These are phyloP conservation scores for Ceratina australensis DNA, from an alignment of 1,140 invertebrate genomes.

Conservation along the genomic window DNA sequence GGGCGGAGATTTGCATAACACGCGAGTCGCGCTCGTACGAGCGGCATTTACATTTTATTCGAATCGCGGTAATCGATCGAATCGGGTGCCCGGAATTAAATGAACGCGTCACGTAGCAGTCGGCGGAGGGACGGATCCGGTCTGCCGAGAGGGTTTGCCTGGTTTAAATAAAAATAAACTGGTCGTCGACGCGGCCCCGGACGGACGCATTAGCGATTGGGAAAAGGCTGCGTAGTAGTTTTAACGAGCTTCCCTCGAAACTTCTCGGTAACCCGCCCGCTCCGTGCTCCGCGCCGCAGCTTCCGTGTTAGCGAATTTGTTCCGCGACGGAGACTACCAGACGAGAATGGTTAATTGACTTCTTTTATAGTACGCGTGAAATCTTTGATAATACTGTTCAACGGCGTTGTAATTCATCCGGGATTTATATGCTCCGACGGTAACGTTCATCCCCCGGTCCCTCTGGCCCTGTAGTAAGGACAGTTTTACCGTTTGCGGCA, in stretches of 20 bases:
- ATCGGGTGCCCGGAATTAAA: conserved; percentile 71
- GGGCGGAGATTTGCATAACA: conserved; percentile 78
- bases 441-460: conserved; percentile 60
- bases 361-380: too few species aligned
- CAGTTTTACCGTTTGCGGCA: conserved; percentile 58
- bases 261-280: conserved; percentile 43
- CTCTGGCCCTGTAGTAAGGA: conserved; percentile 51
- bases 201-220: conserved; percentile 77
- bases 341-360: too few species aligned
- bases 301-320: too few species aligned
- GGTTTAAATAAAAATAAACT: conserved; percentile 80
- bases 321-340: too few species aligned
- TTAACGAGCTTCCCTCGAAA: conserved; percentile 66
- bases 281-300: too few species aligned
- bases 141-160: conserved; percentile 46
- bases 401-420: conserved; percentile 40
- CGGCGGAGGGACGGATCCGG: conserved; percentile 47
- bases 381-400: too few species aligned
- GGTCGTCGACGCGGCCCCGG: conserved; percentile 65
- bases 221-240: conserved; percentile 67
- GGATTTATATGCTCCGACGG: conserved; percentile 66
- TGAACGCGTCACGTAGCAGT: conserved; percentile 30
- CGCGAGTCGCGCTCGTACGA: conserved; percentile 66
- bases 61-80: conserved; percentile 79
- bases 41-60: conserved; percentile 78